phyloP scores from a whole-genome alignment of 2,113 vertebrate genomes.

The Pionites leucogaster region DNA sequence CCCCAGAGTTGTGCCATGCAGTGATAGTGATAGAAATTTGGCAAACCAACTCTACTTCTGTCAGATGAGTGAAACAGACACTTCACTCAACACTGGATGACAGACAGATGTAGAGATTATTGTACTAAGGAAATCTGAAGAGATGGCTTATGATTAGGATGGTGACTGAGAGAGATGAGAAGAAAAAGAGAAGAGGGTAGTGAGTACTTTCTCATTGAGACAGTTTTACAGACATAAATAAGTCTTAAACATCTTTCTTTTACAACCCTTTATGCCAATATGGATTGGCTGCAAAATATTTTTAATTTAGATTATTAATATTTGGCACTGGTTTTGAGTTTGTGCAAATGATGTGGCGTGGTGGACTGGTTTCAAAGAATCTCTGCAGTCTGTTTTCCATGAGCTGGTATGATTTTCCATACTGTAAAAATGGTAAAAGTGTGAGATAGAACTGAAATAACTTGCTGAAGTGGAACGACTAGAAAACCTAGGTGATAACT shows the following conservation, averaged over 20 bases:
- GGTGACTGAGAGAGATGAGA: slow-evolving; percentile 1
- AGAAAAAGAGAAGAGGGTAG: background rate
- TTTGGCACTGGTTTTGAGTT: background rate
- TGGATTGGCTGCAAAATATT: background rate
- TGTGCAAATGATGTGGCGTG: background rate
- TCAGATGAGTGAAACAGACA: slow-evolving; percentile 64
- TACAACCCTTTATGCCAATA: background rate
- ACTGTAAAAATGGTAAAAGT: background rate
- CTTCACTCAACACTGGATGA: slow-evolving; percentile 70
- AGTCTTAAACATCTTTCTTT: background rate
- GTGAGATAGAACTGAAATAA: background rate
- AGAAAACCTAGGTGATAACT: background rate
- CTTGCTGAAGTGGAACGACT: background rate
- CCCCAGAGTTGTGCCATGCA: slow-evolving; percentile 47
- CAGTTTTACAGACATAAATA: background rate
- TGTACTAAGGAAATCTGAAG: slow-evolving; percentile 46
- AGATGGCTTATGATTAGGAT: slow-evolving; percentile 26
- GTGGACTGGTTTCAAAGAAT: background rate
- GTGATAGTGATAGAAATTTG: slow-evolving; percentile 71
- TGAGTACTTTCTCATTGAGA: background rate
- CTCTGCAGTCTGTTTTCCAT: background rate
- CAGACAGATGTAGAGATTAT: slow-evolving; percentile 49
- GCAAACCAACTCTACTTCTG: slow-evolving; percentile 51
- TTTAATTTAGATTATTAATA: slow-evolving; percentile 1
- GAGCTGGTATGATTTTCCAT: background rate